A percentile compares a stretch with the other conserved stretches of the same genome.
Conservation (phyloP, 1,140 invertebrate genomes). For the Forficula auricularia region DNA sequence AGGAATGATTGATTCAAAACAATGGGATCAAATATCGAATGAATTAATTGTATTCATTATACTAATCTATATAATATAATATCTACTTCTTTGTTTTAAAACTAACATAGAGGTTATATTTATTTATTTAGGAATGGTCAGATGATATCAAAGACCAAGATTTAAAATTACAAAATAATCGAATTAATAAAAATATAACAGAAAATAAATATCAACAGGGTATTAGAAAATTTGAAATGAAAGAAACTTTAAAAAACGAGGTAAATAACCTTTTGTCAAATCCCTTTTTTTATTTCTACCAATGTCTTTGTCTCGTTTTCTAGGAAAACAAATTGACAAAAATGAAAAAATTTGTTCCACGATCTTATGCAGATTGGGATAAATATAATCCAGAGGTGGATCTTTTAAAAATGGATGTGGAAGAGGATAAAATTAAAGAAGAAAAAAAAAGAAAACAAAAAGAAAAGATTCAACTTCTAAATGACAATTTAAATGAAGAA, state of each 20-base stretch:
- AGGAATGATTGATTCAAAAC: conserved; percentile 22
- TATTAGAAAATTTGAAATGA: conserved; percentile 15
- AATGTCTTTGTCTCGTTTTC: neutral
- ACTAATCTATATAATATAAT: neutral
- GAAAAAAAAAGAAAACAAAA: conserved; percentile 21
- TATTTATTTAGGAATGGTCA: conserved; percentile 24
- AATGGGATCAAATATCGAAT: conserved; percentile 24
- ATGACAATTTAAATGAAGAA: conserved; percentile 12
- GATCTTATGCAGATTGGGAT: conserved; percentile 46
- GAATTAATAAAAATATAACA: conserved; percentile 10
- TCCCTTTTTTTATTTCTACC: conserved; percentile 5
- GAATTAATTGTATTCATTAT: conserved; percentile 23
- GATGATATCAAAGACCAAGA: conserved; percentile 28
- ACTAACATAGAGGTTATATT: conserved; percentile 1
- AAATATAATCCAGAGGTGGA: conserved; percentile 50
- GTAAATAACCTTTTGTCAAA: conserved; percentile 4
- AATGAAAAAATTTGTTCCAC: conserved; percentile 27
- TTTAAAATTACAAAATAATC: conserved; percentile 22
- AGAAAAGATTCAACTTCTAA: conserved; percentile 12
- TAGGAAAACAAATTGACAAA: conserved; percentile 8
- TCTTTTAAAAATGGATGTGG: conserved; percentile 41
- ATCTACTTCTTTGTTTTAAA: neutral
- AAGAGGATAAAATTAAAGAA: conserved; percentile 31
- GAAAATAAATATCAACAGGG: conserved; percentile 13
- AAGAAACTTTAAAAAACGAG: conserved; percentile 9